Evolutionary conservation across 37 sponge, comb jelly and placozoan genomes (phyloP), one percentile per base, ranked within the genome.

Genomic region (Mnemiopsis leidyi): DNA sequence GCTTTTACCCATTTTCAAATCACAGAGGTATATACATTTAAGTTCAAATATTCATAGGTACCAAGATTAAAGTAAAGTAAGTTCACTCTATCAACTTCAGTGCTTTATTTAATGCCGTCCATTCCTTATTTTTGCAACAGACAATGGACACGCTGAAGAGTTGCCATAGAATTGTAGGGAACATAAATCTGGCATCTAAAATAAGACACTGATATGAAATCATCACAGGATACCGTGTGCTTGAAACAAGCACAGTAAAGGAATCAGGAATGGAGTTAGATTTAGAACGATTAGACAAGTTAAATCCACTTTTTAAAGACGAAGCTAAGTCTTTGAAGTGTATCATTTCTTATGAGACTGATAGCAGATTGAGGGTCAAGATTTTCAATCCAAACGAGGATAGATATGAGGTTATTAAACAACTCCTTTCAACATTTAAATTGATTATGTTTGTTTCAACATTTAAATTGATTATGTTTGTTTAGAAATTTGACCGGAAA

Each of bases 331-430:
- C 33, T 1, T 37, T 85, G 7, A 85, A 85, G 24, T 85, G 90
- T 39, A 26, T 85, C 9, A 39, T 85, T 39, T 85, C 90, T 29
- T 85, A 85, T 85, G 90, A 85, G 61, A 85, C 90, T 18, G 90
- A 85, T 39, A 85, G 90, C 35, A 28, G 90, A 2, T 37, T 85
- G 23, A 7, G 90, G 23, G 90, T 85, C 24, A 85, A 40, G 90
- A 85, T 85, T 39, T 85, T 85, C 29, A 61, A 85, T 37, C 90
- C 90, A 0, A 39, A 38, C 0, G 26, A 21, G 16, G 90, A 85
- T n/a, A 28, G 90, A 38, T 85, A 85, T 26, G 90, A 40, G 90
- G 90, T 85, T n/a, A n/a, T n/a, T n/a, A n/a, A n/a, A 39, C 24
- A 37, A 40, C 9, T 82, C 9, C n/a, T n/a, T n/a, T n/a, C n/a